phyloP scores from a whole-genome alignment of 2,113 vertebrate genomes.

The Haliaeetus leucogaster region DNA sequence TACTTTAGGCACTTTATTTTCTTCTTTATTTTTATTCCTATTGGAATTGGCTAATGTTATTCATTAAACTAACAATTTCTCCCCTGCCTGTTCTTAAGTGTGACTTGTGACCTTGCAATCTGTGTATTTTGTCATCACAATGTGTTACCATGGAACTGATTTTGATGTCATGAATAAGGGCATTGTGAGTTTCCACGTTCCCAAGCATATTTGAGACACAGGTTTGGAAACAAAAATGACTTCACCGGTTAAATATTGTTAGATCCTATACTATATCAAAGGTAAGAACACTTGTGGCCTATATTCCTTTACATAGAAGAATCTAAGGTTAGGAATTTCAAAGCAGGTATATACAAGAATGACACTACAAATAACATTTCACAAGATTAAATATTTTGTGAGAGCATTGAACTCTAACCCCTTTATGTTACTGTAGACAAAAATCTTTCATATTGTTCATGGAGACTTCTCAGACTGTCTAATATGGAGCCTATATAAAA shows the following conservation, averaged over 20 bases:
- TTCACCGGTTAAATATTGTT: conserved; percentile 75
- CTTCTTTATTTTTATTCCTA: conserved; percentile 55
- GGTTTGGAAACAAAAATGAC: conserved; percentile 71
- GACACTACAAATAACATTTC: conserved; percentile 58
- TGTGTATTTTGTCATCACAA: conserved; percentile 74
- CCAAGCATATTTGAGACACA: conserved; percentile 69
- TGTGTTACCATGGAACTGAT: conserved; percentile 70
- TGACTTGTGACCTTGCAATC: conserved; percentile 73
- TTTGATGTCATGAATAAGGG: conserved; percentile 75
- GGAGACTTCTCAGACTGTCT: conserved; percentile 36
- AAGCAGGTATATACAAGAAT: conserved; percentile 53
- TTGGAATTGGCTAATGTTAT: conserved; percentile 65
- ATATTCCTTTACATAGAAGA: conserved; percentile 60
- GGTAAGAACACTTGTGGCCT: conserved; percentile 64
- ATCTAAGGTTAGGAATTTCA: conserved; percentile 56
- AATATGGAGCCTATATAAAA: neutral
- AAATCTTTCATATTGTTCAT: conserved; percentile 38
- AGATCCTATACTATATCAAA: conserved; percentile 62
- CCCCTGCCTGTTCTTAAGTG: conserved; percentile 66
- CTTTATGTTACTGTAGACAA: conserved; percentile 32
- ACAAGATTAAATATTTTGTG: conserved; percentile 53
- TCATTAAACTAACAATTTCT: conserved; percentile 71
- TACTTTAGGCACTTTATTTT: conserved; percentile 61
- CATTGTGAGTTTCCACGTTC: conserved; percentile 71
- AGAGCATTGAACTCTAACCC: conserved; percentile 49